These are phyloP conservation scores for Entomobrya multifasciata DNA, from an alignment of 2,888 invertebrate genomes.

Conservation along the genomic window DNA sequence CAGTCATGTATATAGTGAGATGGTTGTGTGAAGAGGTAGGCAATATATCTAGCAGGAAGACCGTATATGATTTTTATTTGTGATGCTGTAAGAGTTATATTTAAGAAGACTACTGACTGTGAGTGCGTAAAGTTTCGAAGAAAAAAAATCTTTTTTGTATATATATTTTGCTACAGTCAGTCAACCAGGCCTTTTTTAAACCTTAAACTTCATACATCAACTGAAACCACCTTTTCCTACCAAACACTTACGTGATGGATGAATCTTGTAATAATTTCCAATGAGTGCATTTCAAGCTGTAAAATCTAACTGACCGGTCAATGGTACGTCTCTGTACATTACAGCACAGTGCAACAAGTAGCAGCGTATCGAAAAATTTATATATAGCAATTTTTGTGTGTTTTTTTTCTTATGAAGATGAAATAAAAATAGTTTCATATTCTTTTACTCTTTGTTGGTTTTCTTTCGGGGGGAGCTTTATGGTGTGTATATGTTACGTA, in stretches of 20 bases:
- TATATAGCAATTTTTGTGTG: not conserved
- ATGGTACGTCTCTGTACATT: conserved; percentile 45
- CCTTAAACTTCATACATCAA: conserved; percentile 42
- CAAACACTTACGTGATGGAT: conserved; percentile 68
- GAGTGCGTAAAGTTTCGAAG: conserved; percentile 8
- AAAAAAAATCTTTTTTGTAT: not conserved
- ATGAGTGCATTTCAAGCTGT: conserved; percentile 74
- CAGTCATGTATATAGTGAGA: not conserved
- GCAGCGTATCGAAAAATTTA: not conserved
- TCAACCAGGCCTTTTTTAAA: conserved; percentile 39
- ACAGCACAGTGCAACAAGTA: not conserved
- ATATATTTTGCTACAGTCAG: conserved; percentile 10
- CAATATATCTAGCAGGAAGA: not conserved
- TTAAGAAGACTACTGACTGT: conserved; percentile 28
- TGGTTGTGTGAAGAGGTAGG: too few species aligned
- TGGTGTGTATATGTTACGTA: too few species aligned
- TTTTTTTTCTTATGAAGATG: conserved; percentile 9
- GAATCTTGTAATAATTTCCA: conserved; percentile 74
- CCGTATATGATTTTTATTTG: not conserved
- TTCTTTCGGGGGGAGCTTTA: too few species aligned
- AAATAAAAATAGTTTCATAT: conserved; percentile 8
- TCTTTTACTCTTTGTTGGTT: not conserved
- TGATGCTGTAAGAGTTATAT: conserved; percentile 9
- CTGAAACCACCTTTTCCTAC: conserved; percentile 55
- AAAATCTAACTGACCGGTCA: conserved; percentile 76